Conservation (phyloP, 2,113 vertebrate species). For the Rhabdomys dilectus region DNA sequence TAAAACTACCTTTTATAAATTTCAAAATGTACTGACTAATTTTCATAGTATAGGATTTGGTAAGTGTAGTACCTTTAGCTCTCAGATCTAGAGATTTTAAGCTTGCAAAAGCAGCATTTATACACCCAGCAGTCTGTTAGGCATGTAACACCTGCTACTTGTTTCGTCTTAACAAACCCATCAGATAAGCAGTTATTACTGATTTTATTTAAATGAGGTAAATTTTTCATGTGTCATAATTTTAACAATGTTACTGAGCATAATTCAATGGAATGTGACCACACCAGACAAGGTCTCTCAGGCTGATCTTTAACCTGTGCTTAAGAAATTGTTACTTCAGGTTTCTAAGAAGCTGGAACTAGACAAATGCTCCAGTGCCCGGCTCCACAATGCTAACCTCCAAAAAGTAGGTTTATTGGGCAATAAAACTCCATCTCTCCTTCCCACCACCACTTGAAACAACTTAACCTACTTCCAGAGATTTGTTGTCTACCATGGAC, state of each 20-base stretch:
- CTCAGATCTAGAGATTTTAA: constrained; percentile 20
- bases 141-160: constrained; percentile 19
- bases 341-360: not conserved
- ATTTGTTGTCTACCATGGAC: not conserved
- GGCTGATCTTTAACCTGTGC: not conserved
- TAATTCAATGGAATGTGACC: not conserved
- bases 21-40: constrained; percentile 16
- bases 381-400: not conserved
- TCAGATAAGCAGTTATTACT: not conserved
- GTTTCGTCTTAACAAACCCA: constrained; percentile 7
- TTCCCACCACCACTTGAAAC: not conserved
- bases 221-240: not conserved
- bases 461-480: not conserved
- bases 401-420: not conserved
- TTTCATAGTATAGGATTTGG: constrained; percentile 4
- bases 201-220: not conserved
- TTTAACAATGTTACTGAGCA: not conserved
- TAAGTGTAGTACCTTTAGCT: not conserved
- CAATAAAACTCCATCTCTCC: not conserved
- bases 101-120: constrained; percentile 19
- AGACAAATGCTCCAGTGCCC: no score
- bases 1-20: constrained; percentile 46
- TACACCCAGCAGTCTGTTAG: not conserved
- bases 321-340: not conserved
- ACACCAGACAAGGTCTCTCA: not conserved